These are phyloP conservation scores for Harpalus rubripes DNA, from an alignment of 2,888 invertebrate species.

Conservation along the genomic window DNA sequence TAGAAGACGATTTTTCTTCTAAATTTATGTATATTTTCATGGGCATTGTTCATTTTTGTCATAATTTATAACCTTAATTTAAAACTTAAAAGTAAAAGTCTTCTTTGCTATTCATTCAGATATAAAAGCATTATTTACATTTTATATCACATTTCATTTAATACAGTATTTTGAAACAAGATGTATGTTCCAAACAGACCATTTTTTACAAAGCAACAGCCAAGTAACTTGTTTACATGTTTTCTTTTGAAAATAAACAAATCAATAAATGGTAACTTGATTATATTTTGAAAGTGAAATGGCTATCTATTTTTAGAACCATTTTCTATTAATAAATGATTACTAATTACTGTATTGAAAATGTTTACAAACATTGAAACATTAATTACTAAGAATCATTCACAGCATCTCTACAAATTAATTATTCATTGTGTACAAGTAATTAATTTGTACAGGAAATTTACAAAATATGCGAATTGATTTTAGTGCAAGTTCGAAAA, in stretches of 20 bases:
- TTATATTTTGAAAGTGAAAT: slow-evolving; percentile 34
- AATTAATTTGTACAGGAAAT: not conserved
- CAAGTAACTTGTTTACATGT: slow-evolving; percentile 17
- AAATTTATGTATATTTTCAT: no score
- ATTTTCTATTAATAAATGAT: slow-evolving; percentile 34
- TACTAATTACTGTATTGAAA: slow-evolving; percentile 2
- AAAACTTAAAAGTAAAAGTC: not conserved
- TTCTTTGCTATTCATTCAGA: not conserved
- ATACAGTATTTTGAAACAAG: slow-evolving; percentile 1
- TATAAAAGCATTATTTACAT: slow-evolving; percentile 22
- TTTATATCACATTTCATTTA: slow-evolving; percentile 26
- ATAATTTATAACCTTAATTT: slow-evolving; percentile 5
- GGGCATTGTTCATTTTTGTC: not conserved
- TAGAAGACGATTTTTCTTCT: not conserved
- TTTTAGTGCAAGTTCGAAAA: not conserved
- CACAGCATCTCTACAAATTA: not conserved
- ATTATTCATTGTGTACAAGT: not conserved
- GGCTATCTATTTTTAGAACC: slow-evolving; percentile 12
- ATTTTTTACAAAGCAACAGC: slow-evolving; percentile 30
- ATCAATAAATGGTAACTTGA: slow-evolving; percentile 45
- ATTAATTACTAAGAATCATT: not conserved
- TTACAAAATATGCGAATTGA: slow-evolving; percentile 1
- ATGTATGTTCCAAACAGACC: not conserved
- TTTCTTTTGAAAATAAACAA: slow-evolving; percentile 53
- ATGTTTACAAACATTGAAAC: slow-evolving; percentile 18